Base-by-base conservation (phyloP, 2,113 vertebrate genomes). In the Excalfactoria chinensis region DNA sequence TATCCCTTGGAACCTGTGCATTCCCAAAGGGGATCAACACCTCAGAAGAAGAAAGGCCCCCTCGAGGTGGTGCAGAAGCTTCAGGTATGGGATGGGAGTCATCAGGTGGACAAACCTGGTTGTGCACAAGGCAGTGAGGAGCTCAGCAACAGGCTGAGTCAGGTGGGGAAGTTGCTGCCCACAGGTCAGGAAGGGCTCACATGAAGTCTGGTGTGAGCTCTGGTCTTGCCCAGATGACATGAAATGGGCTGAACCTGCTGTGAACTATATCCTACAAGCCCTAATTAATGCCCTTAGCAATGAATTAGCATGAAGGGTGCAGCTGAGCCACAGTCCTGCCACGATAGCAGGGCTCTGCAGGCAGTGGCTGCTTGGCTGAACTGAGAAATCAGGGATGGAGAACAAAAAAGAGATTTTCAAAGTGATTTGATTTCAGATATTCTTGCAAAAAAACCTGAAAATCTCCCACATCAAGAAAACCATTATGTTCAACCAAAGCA, bases 301-400 rank as follows among this genome's bases (percentile, higher is more conserved):
- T 48, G 71, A 79, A 72, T 83, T 89, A 88, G 51, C 82, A 48
- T 1, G 9, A 19, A 53, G 70, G 71, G 63, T 75, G 88, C 88
- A 93, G 88, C 95, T 93, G 90, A 95, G 90, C 75, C 85, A 4
- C 30, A 12, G 62, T 40, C 73, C 75, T 6, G 37, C 22, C 37
- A 1, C 3, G 3, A 7, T 63, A 23, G 32, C 3, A 1, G 13
- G 48, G n/a, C 34, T 59, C 35, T 59, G 2, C 20, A 3, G 43
- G 8, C 1, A 22, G 64, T 1, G 28, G 43, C 73, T 63, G 80
- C 13, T 62, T 4, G 69, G 25, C 0, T 22, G 32, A 28, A 9
- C 5, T 6, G 7, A 43, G 87, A 59, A 55, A 79, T 26, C 1
- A 30, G 26, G 11, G n/a, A 41, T 26, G 53, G 43, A 40, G 6